Base-by-base conservation (phyloP, 2,797 vertebrate genomes). In the Hemitrygon akajei region DNA sequence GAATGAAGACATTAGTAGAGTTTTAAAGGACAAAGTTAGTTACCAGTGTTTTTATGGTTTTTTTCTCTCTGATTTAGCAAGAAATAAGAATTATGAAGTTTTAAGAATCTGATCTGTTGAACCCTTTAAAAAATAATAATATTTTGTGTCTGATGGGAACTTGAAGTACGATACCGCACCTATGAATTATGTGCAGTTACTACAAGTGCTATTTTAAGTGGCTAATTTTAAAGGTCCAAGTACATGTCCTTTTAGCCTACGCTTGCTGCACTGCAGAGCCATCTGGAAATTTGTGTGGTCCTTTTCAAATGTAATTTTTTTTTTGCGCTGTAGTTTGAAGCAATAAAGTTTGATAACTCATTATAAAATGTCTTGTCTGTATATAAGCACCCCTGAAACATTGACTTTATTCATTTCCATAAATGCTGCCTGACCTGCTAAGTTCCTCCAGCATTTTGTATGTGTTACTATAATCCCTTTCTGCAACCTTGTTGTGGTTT, bases 271-370 rank as follows among this genome's bases (percentile, higher is more conserved):
- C 95, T 95, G 95, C 95, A 96, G 95, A 95, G 95, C 95, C 95
- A 95, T 95, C 95, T 96, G 95, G 95, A 95, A 95, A 86, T 95
- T 76, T 94, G 95, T 95, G 73, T 96, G 76, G 40, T 95, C 95
- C 95, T 96, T 47, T 93, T 93, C 84, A 79, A 94, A 94, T 94
- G 93, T 89, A 81, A 93, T 94, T 93, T 40, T 89, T 40, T 89
- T 94, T 94, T 94, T 94, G 95, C 96, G 94, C 94, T 96, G 95
- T 96, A 96, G 96, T 96, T 96, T 96, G 93, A 95, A 96, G 96
- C 96, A 97, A 97, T 97, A 97, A 97, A 96, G 94, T 96, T 96
- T 96, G 95, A 96, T 96, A 96, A 95, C 94, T 93, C 94, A 94
- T 93, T 93, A 93, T 56, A 56, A n/a, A 58, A 75, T 20, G 56